phyloP scores from a whole-genome alignment of 2,797 vertebrate genomes.

The Epinephelus awoara region DNA sequence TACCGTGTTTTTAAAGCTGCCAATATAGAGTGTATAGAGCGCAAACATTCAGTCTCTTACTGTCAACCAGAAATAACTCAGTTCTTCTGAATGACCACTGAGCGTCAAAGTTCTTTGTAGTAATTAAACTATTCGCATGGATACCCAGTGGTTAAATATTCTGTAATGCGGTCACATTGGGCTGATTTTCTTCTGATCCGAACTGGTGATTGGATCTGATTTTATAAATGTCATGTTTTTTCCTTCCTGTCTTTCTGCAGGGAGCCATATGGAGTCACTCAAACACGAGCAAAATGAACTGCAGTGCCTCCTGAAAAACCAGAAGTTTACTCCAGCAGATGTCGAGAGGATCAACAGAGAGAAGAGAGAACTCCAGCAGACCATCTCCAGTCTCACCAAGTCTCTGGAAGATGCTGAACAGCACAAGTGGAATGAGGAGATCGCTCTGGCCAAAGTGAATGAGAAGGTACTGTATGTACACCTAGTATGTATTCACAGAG shows the following conservation, averaged over 20 bases:
- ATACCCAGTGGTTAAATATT: background rate
- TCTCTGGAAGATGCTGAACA: conserved; percentile 91
- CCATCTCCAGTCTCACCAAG: conserved; percentile 88
- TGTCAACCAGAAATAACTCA: background rate
- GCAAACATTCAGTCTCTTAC: background rate
- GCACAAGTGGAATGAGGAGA: conserved; percentile 94
- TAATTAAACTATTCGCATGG: no score
- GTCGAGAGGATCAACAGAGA: conserved; percentile 95
- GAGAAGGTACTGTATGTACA: conserved; percentile 80
- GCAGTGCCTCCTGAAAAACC: conserved; percentile 90
- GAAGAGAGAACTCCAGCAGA: conserved; percentile 92
- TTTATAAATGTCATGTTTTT: background rate
- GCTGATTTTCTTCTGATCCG: background rate
- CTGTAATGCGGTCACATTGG: background rate
- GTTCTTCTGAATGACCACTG: background rate
- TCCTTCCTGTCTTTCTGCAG: conserved; percentile 73
- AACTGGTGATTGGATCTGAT: background rate
- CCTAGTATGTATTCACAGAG: conserved; percentile 65
- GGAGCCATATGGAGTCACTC: conserved; percentile 87
- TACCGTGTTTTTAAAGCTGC: background rate
- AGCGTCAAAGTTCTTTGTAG: background rate
- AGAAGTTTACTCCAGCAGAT: conserved; percentile 94
- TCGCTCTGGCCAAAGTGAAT: conserved; percentile 91
- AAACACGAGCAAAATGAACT: conserved; percentile 90
- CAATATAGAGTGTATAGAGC: background rate